A percentile compares a stretch with the other conserved stretches of the same genome.
phyloP scores from a whole-genome alignment of 2,113 vertebrate genomes.

The Hippocampus comes region DNA sequence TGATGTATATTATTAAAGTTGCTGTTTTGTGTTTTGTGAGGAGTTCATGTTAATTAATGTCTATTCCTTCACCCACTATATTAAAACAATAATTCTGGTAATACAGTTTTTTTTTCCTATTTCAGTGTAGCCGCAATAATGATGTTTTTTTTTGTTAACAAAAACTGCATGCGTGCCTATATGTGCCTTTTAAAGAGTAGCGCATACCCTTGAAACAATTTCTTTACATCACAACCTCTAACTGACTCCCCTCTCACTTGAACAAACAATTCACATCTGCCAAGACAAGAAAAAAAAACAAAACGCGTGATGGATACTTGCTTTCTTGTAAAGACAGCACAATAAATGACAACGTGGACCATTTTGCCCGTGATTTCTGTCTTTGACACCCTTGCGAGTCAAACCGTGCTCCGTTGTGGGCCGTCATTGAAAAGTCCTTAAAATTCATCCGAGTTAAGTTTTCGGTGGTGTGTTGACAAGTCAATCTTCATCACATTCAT shows the following conservation, averaged over 20 bases:
- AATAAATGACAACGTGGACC: slow-evolving; percentile 43
- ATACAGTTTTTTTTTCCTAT: neutral
- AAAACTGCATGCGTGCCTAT: neutral
- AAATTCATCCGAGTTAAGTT: slow-evolving; percentile 33
- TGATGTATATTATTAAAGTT: too few species aligned
- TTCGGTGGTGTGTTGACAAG: slow-evolving; percentile 25
- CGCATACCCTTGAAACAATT: slow-evolving; percentile 10
- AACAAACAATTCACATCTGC: slow-evolving; percentile 14
- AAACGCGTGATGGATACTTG: slow-evolving; percentile 24
- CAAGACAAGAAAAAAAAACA: slow-evolving; percentile 3
- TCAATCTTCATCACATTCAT: slow-evolving; percentile 46
- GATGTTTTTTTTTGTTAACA: neutral
- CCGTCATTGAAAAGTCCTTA: slow-evolving; percentile 49
- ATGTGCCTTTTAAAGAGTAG: neutral
- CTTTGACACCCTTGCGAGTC: slow-evolving; percentile 21
- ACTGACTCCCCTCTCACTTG: neutral
- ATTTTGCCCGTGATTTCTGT: slow-evolving; percentile 36
- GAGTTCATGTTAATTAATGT: too few species aligned
- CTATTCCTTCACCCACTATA: too few species aligned
- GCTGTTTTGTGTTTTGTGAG: too few species aligned
- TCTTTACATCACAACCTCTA: neutral
- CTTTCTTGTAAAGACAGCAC: slow-evolving; percentile 12
- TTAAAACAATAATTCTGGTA: neutral
- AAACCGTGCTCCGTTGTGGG: slow-evolving; percentile 31
- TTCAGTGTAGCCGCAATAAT: neutral